Evolutionary conservation across 2,113 vertebrate genomes (phyloP).

Genomic region (Indicator maculatus): DNA sequence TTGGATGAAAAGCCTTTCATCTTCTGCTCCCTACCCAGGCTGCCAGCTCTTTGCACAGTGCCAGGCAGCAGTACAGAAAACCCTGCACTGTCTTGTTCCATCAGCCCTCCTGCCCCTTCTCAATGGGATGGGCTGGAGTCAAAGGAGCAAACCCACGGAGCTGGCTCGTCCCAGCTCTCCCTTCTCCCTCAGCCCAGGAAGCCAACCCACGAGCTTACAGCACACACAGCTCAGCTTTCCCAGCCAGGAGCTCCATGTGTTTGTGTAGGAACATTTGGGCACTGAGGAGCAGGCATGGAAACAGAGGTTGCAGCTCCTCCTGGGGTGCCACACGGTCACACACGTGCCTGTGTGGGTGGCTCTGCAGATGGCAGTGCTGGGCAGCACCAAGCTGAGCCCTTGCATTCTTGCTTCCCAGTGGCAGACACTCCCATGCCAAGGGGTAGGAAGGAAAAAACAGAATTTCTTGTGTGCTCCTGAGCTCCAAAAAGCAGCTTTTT

Average conservation of each 20-base stretch:
- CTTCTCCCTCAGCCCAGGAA: background rate
- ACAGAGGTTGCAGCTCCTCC: background rate
- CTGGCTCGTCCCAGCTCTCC: background rate
- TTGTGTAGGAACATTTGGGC: background rate
- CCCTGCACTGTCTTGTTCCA: rapidly evolving
- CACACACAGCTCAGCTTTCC: background rate
- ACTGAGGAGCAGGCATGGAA: background rate
- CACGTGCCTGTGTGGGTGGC: background rate
- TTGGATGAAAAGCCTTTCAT: background rate
- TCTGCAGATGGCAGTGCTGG: background rate
- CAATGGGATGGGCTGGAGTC: background rate
- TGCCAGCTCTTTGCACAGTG: background rate
- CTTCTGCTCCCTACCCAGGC: background rate
- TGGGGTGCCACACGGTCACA: rapidly evolving
- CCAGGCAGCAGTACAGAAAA: background rate
- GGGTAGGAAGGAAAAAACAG: background rate
- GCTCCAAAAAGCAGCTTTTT: background rate
- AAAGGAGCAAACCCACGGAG: rapidly evolving
- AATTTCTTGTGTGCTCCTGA: background rate
- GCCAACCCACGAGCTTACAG: background rate
- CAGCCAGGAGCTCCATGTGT: background rate
- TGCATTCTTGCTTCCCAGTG: background rate
- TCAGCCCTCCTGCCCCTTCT: background rate
- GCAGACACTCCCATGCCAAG: rapidly evolving
- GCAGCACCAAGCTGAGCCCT: background rate